A percentile compares a stretch with the other conserved stretches of the same genome.
phyloP scores from a whole-genome alignment of 2,797 vertebrate species.

The Enteromius unitaeniatus region DNA sequence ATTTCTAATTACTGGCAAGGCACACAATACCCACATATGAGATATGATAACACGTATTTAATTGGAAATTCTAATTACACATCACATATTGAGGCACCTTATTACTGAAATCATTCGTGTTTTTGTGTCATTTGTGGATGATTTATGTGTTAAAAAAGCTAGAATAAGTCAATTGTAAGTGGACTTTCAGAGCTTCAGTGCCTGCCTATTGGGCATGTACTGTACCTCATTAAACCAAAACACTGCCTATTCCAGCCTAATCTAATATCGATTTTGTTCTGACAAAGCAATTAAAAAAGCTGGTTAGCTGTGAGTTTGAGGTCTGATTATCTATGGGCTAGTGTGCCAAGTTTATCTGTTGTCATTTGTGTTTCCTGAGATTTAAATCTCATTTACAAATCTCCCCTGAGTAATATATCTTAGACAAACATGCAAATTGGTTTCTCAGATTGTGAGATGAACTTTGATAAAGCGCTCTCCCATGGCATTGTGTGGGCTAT shows the following conservation, averaged over 20 bases:
- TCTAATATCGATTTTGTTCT: constrained; percentile 61
- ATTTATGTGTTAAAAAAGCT: background rate
- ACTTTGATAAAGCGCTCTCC: constrained; percentile 23
- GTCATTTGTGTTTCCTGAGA: constrained; percentile 18
- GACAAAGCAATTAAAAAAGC: constrained; percentile 45
- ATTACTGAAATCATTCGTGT: background rate
- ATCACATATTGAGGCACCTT: background rate
- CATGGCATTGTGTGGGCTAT: constrained; percentile 14
- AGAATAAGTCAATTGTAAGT: constrained; percentile 19
- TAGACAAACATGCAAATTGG: constrained; percentile 32
- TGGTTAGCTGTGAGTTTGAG: constrained; percentile 17
- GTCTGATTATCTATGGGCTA: constrained; percentile 16
- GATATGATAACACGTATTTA: background rate
- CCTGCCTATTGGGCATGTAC: constrained; percentile 15
- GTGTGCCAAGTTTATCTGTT: constrained; percentile 9
- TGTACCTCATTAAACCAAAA: constrained; percentile 43
- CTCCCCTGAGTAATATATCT: constrained; percentile 42
- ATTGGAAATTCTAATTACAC: background rate
- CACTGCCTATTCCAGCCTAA: constrained; percentile 54
- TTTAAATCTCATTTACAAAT: constrained; percentile 13
- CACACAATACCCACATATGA: background rate
- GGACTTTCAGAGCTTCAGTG: constrained; percentile 21
- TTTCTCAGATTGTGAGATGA: constrained; percentile 35
- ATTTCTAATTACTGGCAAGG: constrained; percentile 4
- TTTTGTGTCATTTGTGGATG: background rate